These are phyloP conservation scores for Magallana ariakensis DNA, from an alignment of 1,140 invertebrate genomes.

Conservation along the genomic window DNA sequence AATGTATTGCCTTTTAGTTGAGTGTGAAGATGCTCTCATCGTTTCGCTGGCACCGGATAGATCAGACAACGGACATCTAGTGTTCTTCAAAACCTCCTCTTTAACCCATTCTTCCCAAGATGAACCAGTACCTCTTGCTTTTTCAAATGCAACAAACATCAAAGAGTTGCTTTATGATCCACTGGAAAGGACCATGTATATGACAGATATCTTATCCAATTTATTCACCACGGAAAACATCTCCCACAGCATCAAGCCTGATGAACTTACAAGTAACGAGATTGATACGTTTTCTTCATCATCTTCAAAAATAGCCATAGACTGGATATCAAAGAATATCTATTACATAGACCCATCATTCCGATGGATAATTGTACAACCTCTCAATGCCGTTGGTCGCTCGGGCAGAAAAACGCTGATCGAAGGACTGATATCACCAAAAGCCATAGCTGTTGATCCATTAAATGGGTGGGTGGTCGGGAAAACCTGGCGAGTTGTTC, in stretches of 20 bases:
- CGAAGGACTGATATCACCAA: background rate
- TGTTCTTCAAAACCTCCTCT: background rate
- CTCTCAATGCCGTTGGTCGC: background rate
- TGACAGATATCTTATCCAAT: constrained; percentile 6
- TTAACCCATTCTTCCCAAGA: background rate
- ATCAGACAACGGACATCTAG: background rate
- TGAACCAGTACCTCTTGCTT: background rate
- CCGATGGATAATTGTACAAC: background rate
- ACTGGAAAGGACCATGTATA: background rate
- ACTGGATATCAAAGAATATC: constrained; percentile 11
- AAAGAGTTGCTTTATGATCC: constrained; percentile 3
- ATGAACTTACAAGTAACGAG: background rate
- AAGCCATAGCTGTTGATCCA: background rate
- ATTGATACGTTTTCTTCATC: background rate
- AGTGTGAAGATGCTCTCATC: constrained; percentile 3
- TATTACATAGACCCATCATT: background rate
- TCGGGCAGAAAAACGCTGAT: background rate
- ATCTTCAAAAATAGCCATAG: constrained; percentile 26
- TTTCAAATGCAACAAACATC: background rate
- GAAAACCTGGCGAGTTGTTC: background rate
- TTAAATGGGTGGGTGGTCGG: background rate
- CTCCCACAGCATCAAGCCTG: background rate
- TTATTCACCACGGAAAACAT: background rate
- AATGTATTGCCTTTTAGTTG: too few species aligned
- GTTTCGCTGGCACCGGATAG: background rate